Conservation (phyloP, 30 jellyfish, hydroid and myxozoan species). For the Aurelia aurita region DNA sequence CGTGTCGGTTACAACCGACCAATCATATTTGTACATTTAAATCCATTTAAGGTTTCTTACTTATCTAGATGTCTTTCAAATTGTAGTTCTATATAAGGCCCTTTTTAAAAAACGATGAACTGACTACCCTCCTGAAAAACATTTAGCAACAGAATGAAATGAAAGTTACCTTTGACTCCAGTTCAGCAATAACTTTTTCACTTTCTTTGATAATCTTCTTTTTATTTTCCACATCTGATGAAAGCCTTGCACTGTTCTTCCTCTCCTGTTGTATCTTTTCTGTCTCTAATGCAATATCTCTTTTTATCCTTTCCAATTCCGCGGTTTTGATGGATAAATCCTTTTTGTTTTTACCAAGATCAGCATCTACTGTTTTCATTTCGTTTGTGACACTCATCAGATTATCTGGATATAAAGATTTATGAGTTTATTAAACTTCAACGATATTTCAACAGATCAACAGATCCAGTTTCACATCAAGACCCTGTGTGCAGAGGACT, state of each 20-base stretch:
- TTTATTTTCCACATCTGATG: conserved; percentile 60
- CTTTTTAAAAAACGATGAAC: too few species aligned
- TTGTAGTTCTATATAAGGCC: too few species aligned
- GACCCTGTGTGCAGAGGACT: too few species aligned
- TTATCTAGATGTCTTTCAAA: too few species aligned
- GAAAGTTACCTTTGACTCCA: conserved; percentile 68
- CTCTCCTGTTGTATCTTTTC: conserved; percentile 64
- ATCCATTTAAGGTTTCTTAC: too few species aligned
- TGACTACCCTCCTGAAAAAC: too few species aligned
- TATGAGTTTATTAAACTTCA: too few species aligned
- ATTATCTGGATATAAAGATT: conserved; percentile 45
- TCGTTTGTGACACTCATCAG: conserved; percentile 84
- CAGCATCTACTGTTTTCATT: conserved; percentile 85
- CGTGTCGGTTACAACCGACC: too few species aligned
- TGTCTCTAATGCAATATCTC: conserved; percentile 67
- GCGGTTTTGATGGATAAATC: conserved; percentile 80
- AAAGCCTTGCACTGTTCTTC: conserved; percentile 15
- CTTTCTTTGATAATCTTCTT: conserved; percentile 68
- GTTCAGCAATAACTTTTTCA: conserved; percentile 69
- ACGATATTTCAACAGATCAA: too few species aligned
- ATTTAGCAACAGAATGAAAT: too few species aligned
- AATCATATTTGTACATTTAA: too few species aligned
- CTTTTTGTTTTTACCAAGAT: conserved; percentile 73
- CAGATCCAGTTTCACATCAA: too few species aligned
- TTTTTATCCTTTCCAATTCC: conserved; percentile 69